Evolutionary conservation across 2,797 vertebrate species (phyloP).

Genomic region (Schizopygopsis pylzovi): DNA sequence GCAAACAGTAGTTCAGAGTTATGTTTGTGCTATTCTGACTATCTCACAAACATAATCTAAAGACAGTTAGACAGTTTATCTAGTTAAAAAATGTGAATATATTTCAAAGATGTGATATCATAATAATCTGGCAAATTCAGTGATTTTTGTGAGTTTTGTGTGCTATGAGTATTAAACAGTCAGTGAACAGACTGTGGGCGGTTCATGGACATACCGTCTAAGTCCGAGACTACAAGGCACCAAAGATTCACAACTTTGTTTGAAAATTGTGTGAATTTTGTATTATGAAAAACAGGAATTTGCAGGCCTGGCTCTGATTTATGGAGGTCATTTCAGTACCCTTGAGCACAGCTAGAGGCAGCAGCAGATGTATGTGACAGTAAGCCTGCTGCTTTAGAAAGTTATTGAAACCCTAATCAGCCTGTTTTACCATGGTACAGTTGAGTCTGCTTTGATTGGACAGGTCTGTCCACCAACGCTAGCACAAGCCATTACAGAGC

Average conservation of each 20-base stretch:
- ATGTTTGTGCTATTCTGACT: too few relatives aligned
- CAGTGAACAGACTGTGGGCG: neutral
- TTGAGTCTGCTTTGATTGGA: conserved; percentile 71
- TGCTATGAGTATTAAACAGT: neutral
- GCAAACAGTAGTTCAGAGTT: neutral
- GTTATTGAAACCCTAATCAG: conserved; percentile 42
- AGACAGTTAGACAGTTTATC: neutral
- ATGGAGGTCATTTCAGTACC: neutral
- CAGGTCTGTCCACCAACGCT: conserved; percentile 65
- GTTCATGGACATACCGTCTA: neutral
- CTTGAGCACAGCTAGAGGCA: conserved; percentile 12
- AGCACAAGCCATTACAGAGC: conserved; percentile 71
- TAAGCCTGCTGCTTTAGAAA: neutral
- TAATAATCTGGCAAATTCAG: neutral
- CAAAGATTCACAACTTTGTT: neutral
- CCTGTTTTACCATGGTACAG: conserved; percentile 37
- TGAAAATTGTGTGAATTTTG: neutral
- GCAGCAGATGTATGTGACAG: neutral
- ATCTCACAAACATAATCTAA: too few relatives aligned
- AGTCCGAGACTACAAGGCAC: neutral
- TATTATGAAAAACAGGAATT: neutral
- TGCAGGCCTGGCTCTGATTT: neutral
- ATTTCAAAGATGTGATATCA: neutral
- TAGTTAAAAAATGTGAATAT: neutral
- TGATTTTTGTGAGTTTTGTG: neutral